Base-by-base conservation (phyloP, 2,888 invertebrate genomes). In the Lypha dubia region DNA sequence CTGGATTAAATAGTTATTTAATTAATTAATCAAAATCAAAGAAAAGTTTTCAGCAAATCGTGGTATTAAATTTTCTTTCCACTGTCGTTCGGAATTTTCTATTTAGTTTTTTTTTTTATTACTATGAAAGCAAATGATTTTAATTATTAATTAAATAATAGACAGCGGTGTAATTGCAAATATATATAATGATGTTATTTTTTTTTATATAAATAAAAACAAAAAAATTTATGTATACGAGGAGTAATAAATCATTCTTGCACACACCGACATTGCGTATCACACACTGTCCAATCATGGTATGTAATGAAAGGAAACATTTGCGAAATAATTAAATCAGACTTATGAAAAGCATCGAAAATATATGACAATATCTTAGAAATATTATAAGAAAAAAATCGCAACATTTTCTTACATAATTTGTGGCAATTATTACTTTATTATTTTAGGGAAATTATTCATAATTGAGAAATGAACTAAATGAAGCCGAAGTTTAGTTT, bases 81-180 rank as follows among this genome's bases (percentile, higher is more conserved):
- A 81, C 80, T 58, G 80, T 81, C n/a, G 17, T 20, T 44, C 8
- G 22, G 53, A 35, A 68, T 68, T 75, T 46, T 5, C 6, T 20
- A 41, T 74, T 22, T 49, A 24, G 22, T 58, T 77, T 63, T 79
- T 65, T n/a, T n/a, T n/a, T n/a, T n/a, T n/a, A n/a, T n/a, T 60
- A 32, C 28, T 77, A 24, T 65, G 73, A 74, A 74, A 84, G 77
- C 62, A 75, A 75, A 73, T 49, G 68, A 68, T 68, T 81, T 81
- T 70, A 84, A 80, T 68, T 84, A 68, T 65, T 60, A 76, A 80
- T 84, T 67, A 80, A 80, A 76, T 80, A 84, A 84, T 68, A 77
- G 63, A 56, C 77, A 32, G 28, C 44, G 68, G 63, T 46, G 53
- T 73, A 83, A 79, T 73, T 63, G 41, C 41, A 68, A 60, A 62